A percentile compares a stretch with the other conserved stretches of the same genome.
These are phyloP conservation scores for Apteryx mantelli DNA, from an alignment of 2,113 vertebrate genomes.

Conservation along the genomic window DNA sequence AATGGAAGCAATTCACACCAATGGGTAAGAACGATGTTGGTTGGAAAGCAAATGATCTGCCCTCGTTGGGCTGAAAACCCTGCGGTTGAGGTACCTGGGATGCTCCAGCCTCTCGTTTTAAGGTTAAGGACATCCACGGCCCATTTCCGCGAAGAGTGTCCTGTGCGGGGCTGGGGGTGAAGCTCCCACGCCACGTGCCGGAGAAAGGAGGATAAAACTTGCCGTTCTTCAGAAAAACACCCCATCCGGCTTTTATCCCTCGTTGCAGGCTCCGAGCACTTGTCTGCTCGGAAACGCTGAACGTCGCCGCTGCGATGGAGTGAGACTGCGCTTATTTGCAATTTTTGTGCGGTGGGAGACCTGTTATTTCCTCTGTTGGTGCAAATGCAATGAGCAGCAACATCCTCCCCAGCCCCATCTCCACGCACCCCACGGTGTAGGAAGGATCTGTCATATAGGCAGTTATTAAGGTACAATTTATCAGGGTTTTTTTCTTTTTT, in stretches of 20 bases:
- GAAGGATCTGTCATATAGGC: background rate
- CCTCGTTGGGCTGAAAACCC: no score
- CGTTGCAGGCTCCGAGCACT: background rate
- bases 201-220: background rate
- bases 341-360: background rate
- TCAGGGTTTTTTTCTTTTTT: background rate
- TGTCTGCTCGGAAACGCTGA: background rate
- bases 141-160: no score
- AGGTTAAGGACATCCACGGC: no score
- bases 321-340: background rate
- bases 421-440: fast-evolving
- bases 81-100: no score
- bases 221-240: fast-evolving
- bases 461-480: background rate
- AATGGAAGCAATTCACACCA: background rate
- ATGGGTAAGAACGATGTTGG: no score
- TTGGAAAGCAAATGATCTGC: fast-evolving
- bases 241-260: background rate
- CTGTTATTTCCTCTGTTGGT: background rate
- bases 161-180: no score
- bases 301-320: background rate
- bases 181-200: no score
- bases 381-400: background rate
- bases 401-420: background rate
- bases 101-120: no score